Base-by-base conservation (phyloP, 2,113 vertebrate genomes). In the Barbus barbus region DNA sequence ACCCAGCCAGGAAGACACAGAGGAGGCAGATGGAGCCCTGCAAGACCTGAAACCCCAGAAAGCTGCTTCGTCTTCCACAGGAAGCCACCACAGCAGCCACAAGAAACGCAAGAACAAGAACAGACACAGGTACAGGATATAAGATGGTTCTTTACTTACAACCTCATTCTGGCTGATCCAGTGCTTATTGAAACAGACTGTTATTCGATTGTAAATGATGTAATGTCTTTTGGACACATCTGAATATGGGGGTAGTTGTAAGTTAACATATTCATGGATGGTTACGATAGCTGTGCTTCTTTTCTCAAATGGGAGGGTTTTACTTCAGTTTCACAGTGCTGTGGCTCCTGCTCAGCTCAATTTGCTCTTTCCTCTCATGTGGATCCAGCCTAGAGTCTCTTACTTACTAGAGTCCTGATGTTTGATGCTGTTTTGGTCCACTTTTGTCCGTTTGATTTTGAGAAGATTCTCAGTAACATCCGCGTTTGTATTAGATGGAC, bases 31-130 rank as follows among this genome's bases (percentile, higher is more conserved):
- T 77, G 97, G 96, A 1, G 94, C 97, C 1, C 91, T 98, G 88
- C 97, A 98, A 89, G 97, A 97, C 86, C 94, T 97, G 87, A 99
- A 99, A 77, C 97, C 98, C 36, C 97, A 99, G 92, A 99, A 99
- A 91, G 97, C 97, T 0, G 96, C 96, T 53, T 97, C 98, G 3
- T 98, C 98, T 1, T 98, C 97, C 80, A 96, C 97, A 0, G 95
- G 96, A 86, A 95, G 97, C 85, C 98, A 99, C 89, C 98, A 99
- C 85, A 96, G 96, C 87, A 98, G 96, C 93, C 97, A 99, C 94
- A 99, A 99, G 95, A 99, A 99, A 88, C 89, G 97, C 90, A 99
- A 99, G 95, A 99, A 98, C 93, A 99, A 99, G 95, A 99, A 99
- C 91, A 94, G 98, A 88, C 98, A 99, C 96, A 99, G 98, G 98